phyloP scores from a whole-genome alignment of 2,888 invertebrate genomes.

The Laothoe populi region DNA sequence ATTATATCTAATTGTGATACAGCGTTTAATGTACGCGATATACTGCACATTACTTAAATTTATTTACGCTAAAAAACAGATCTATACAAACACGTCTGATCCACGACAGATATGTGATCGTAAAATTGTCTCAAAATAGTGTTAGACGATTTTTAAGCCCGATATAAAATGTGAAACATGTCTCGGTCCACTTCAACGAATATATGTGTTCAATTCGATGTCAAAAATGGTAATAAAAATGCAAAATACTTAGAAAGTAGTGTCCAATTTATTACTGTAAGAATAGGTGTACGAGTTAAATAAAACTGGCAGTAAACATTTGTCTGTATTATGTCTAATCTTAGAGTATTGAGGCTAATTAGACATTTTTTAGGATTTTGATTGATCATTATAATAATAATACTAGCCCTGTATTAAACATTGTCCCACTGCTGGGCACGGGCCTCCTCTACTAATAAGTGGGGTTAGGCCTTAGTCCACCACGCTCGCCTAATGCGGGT shows the following conservation, averaged over 20 bases:
- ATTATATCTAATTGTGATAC: no score
- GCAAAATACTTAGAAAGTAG: slow-evolving; percentile 23
- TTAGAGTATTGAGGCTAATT: neutral
- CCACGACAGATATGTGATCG: slow-evolving; percentile 20
- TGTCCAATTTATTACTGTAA: slow-evolving; percentile 22
- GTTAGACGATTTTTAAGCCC: slow-evolving; percentile 11
- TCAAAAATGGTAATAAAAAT: slow-evolving; percentile 15
- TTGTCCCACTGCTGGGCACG: no score
- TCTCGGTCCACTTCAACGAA: slow-evolving; percentile 15
- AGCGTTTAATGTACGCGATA: neutral
- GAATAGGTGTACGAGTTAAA: neutral
- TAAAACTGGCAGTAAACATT: neutral
- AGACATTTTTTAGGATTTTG: no score
- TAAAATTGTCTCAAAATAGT: slow-evolving; percentile 22
- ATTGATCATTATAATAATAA: no score
- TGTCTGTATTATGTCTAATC: slow-evolving; percentile 3
- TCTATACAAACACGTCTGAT: slow-evolving; percentile 3
- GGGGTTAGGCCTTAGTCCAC: no score
- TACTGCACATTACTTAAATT: neutral
- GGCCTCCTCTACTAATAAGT: no score
- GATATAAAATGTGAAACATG: slow-evolving; percentile 17
- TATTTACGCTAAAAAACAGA: neutral
- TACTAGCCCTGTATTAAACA: no score
- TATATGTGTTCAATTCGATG: slow-evolving; percentile 7
- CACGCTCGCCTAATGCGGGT: no score